Evolutionary conservation across 2,113 vertebrate species (phyloP).

Genomic region (Scomber colias): DNA sequence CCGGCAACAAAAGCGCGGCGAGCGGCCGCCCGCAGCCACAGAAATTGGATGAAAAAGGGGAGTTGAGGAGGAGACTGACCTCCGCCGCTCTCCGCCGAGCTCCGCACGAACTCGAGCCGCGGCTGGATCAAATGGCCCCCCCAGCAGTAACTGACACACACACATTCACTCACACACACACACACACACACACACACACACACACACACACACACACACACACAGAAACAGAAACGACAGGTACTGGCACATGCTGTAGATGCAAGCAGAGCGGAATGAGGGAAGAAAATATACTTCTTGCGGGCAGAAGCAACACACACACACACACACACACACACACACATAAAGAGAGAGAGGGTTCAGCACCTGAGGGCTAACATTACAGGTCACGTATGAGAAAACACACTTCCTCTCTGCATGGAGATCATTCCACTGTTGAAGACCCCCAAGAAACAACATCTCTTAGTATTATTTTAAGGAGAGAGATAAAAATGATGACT

Average conservation of each 20-base stretch:
- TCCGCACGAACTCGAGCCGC: conserved; percentile 71
- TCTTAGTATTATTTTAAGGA: neutral
- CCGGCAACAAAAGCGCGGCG: conserved; percentile 84
- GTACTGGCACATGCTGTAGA: conserved; percentile 27
- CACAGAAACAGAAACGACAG: conserved; percentile 28
- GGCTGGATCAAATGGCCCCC: conserved; percentile 76
- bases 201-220: conserved; percentile 19
- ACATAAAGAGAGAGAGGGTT: neutral
- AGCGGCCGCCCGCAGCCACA: conserved; percentile 80
- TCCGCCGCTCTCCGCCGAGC: conserved; percentile 56
- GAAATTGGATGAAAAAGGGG: conserved; percentile 82
- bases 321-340: neutral
- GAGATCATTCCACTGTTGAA: conserved; percentile 11
- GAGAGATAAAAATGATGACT: neutral
- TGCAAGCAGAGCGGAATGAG: neutral
- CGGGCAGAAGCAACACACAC: neutral
- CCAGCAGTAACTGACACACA: conserved; percentile 57
- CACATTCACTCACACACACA: conserved; percentile 16
- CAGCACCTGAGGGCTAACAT: conserved; percentile 29
- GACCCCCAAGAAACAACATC: conserved; percentile 1
- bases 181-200: conserved; percentile 19
- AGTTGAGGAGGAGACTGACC: conserved; percentile 81
- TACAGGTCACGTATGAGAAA: conserved; percentile 26
- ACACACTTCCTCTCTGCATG: neutral
- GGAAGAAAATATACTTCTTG: neutral